Evolutionary conservation across 1,140 invertebrate genomes (phyloP).

Genomic region (Chymomyza costata): DNA sequence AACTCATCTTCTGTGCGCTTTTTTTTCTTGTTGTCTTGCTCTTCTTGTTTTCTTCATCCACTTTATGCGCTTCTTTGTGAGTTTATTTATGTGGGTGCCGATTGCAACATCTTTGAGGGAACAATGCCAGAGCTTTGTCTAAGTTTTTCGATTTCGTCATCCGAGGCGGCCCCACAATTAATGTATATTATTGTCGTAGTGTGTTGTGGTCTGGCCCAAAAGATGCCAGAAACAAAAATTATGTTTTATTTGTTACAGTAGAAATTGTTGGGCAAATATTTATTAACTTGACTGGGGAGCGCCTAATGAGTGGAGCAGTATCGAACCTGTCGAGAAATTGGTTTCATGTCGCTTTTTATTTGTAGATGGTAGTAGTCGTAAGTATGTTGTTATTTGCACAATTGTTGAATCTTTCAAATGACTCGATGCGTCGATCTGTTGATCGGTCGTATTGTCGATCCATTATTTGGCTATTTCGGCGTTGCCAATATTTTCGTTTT

Average conservation of each 20-base stretch:
- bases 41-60: too few relatives aligned
- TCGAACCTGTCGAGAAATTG: conserved; percentile 61
- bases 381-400: conserved; percentile 36
- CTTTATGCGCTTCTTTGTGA: too few relatives aligned
- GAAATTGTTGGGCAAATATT: conserved; percentile 68
- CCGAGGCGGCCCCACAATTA: conserved; percentile 42
- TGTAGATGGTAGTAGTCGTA: too few relatives aligned
- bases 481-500: conserved; percentile 61
- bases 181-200: conserved; percentile 52
- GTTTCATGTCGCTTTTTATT: conserved; percentile 20
- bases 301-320: neutral
- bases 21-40: neutral
- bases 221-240: conserved; percentile 9
- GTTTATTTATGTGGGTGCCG: conserved; percentile 61
- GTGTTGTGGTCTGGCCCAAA: neutral
- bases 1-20: conserved; percentile 3
- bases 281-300: conserved; percentile 31
- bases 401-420: too few relatives aligned
- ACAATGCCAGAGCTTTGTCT: conserved; percentile 51
- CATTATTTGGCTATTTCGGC: conserved; percentile 14
- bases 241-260: conserved; percentile 58
- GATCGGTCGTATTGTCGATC: conserved; percentile 19
- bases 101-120: conserved; percentile 45
- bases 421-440: too few relatives aligned
- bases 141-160: conserved; percentile 32